Evolutionary conservation across 2,888 invertebrate species (phyloP).

Genomic region (Lasioglossum figueresi): DNA sequence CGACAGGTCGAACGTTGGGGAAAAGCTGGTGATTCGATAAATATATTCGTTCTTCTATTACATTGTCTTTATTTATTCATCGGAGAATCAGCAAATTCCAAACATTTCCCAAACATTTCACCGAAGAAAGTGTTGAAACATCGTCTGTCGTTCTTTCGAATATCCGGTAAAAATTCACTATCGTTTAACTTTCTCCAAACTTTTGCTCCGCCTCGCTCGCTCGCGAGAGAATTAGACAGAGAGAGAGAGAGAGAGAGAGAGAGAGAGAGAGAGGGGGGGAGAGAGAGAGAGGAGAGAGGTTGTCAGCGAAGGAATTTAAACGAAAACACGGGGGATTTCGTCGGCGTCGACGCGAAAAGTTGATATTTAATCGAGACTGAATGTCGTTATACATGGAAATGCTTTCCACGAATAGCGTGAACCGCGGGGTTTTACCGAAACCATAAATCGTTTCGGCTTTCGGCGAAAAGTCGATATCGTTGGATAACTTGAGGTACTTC

Average conservation of each 20-base stretch:
- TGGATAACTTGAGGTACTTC: constrained; percentile 28
- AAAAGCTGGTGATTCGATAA: too few relatives aligned
- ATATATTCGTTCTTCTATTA: too few relatives aligned
- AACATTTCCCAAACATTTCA: neutral
- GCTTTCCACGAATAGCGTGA: constrained; percentile 7
- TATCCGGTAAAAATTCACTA: neutral
- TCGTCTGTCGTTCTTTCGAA: neutral
- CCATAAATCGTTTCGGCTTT: constrained; percentile 26
- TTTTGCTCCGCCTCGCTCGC: neutral
- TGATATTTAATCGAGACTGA: constrained; percentile 29
- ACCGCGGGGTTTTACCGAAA: neutral
- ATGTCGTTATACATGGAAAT: constrained; percentile 25
- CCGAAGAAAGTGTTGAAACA: neutral
- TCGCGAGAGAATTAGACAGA: neutral
- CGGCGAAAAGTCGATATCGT: constrained; percentile 21
- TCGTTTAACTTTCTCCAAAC: neutral
- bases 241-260: neutral
- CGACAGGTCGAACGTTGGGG: too few relatives aligned
- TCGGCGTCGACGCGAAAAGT: constrained; percentile 15
- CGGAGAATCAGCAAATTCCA: neutral
- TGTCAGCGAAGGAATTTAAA: neutral
- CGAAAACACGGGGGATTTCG: constrained; percentile 3
- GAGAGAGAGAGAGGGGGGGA: neutral
- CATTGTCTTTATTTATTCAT: too few relatives aligned
- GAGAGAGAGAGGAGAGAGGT: neutral